Evolutionary conservation across 1,140 invertebrate species (phyloP).

Genomic region (Colletes latitarsis): DNA sequence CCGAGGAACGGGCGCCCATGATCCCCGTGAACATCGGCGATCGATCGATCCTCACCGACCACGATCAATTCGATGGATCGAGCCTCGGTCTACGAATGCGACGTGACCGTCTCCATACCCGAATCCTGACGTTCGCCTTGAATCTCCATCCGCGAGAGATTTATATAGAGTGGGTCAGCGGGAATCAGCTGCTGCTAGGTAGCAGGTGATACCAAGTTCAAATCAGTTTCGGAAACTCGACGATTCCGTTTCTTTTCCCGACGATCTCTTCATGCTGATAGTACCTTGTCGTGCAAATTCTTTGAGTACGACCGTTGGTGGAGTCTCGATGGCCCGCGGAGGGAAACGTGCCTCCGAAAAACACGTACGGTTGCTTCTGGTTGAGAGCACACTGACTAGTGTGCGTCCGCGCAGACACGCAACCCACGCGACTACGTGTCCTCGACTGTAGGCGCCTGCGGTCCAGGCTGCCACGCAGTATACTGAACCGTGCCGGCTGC

Average conservation of each 20-base stretch:
- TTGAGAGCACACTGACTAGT: conserved; percentile 4
- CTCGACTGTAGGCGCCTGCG: conserved; percentile 58
- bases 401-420: conserved; percentile 48
- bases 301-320: not conserved
- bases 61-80: conserved; percentile 1
- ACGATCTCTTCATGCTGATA: too few relatives aligned
- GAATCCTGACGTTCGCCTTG: not conserved
- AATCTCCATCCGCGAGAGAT: not conserved
- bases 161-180: not conserved
- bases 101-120: not conserved
- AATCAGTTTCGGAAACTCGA: not conserved
- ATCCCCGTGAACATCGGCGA: not conserved
- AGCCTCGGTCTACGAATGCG: not conserved
- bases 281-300: not conserved
- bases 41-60: not conserved
- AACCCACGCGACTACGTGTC: conserved; percentile 49
- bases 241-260: not conserved
- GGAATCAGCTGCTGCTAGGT: conserved; percentile 15
- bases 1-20: not conserved
- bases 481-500: conserved; percentile 61
- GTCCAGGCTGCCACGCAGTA: conserved; percentile 64
- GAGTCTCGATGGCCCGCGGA: not conserved
- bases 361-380: conserved; percentile 2
- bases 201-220: conserved; percentile 25
- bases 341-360: conserved; percentile 37